Evolutionary conservation across 1,140 invertebrate species (phyloP).

Genomic region (Drosophila truncata): DNA sequence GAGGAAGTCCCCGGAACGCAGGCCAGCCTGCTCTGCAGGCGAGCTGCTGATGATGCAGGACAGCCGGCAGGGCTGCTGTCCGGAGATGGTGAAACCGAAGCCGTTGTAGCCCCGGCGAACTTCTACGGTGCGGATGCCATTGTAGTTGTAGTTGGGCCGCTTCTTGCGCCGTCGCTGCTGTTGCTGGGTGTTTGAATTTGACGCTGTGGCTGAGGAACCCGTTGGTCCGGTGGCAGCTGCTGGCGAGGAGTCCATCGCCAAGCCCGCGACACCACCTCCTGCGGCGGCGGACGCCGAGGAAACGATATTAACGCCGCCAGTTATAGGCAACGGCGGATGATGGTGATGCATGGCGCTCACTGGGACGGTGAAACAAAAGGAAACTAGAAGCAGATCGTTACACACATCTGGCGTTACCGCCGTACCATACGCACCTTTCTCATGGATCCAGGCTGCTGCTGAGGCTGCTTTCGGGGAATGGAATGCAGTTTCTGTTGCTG

Average conservation of each 20-base stretch:
- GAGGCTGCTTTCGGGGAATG: conserved; percentile 60
- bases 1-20: conserved; percentile 95
- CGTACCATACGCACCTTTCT: conserved; percentile 63
- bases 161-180: conserved; percentile 85
- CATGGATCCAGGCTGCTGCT: conserved; percentile 55
- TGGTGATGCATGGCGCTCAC: conserved; percentile 72
- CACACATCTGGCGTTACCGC: conserved; percentile 22
- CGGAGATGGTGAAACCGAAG: conserved; percentile 97
- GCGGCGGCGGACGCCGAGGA: not conserved
- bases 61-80: conserved; percentile 95
- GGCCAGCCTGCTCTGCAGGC: conserved; percentile 93
- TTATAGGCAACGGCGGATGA: conserved; percentile 77
- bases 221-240: conserved; percentile 16
- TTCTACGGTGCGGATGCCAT: conserved; percentile 92
- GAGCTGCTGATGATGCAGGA: conserved; percentile 94
- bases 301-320: conserved; percentile 22
- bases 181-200: conserved; percentile 31
- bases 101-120: conserved; percentile 93
- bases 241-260: conserved; percentile 19
- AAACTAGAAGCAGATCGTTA: conserved; percentile 33
- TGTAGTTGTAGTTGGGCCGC: conserved; percentile 83
- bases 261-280: conserved; percentile 22
- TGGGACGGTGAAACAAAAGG: conserved; percentile 26
- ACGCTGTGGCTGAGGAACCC: conserved; percentile 13
- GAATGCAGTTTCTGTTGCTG: conserved; percentile 73